Evolutionary conservation across 1,140 invertebrate species (phyloP), one percentile per base, ranked within the genome.

Genomic region (Stegodyphus dumicola): DNA sequence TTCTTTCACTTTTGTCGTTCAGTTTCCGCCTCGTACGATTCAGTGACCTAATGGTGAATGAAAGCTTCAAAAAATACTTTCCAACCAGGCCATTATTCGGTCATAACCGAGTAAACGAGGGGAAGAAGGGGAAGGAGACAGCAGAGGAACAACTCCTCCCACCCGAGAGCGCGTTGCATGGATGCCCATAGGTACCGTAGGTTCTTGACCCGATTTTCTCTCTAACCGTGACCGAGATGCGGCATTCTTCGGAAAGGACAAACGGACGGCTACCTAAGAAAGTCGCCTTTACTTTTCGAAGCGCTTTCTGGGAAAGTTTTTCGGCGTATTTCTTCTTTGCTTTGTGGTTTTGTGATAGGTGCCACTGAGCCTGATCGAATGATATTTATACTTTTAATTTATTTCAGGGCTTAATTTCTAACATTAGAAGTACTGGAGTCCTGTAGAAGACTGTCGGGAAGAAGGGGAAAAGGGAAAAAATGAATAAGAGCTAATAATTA

Each of bases 161-260:
- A n/a, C 67, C 7, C 69, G 13, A 18, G 56, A 17, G 33, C 67
- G 5, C 48, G 48, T 51, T 51, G 77, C 78, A 33, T 83, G 79
- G 79, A 64, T 74, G 79, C 18, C 79, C 64, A 64, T 7, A 48
- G 53, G 70, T 48, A 81, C 17, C 54, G 60, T 54, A 74, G 79
- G 79, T 83, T 83, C 79, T 83, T 83, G 79, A 83, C 79, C 79
- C 79, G 79, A 74, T 83, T 83, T 83, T 65, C 70, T 11, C 70
- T 83, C 13, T 73, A 74, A 83, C 79, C 79, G 79, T 83, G 79
- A 83, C 79, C 79, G 70, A 60, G 79, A 73, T 83, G 79, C 79
- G 56, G 79, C 79, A 74, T 53, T 74, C 79, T 49, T 15, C 9
- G 52, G 33, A 51, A 67, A 67, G 65, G 65, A 67, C 65, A 67